Conservation (phyloP, 2,113 vertebrate species). For the Heterocephalus glaber region DNA sequence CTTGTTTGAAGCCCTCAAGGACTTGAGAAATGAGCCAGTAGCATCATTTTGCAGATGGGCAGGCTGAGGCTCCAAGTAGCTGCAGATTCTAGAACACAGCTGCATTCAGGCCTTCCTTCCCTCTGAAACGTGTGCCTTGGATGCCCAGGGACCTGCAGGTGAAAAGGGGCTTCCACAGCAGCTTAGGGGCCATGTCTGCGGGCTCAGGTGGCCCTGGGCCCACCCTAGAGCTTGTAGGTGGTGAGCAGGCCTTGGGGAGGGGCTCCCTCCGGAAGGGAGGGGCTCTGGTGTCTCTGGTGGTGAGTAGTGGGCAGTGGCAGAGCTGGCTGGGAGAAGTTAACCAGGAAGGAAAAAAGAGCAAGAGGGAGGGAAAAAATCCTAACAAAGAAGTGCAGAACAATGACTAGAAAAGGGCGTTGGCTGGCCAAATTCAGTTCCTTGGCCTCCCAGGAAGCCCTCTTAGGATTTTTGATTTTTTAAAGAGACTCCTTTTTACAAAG, state of each 20-base stretch:
- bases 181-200: neutral
- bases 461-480: neutral
- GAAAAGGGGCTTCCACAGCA: neutral
- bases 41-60: slow-evolving; percentile 31
- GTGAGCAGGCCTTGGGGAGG: neutral
- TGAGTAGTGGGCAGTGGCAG: slow-evolving; percentile 33
- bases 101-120: neutral
- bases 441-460: slow-evolving; percentile 49
- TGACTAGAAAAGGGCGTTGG: slow-evolving; percentile 76
- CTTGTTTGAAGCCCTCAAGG: neutral
- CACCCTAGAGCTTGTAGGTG: neutral
- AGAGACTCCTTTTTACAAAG: neutral
- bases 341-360: slow-evolving; percentile 67
- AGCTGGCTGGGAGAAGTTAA: slow-evolving; percentile 64
- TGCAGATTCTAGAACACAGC: neutral
- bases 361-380: slow-evolving; percentile 73
- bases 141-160: neutral
- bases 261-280: neutral
- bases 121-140: neutral
- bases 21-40: neutral
- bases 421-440: slow-evolving; percentile 23
- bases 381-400: slow-evolving; percentile 80
- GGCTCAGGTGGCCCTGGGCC: neutral
- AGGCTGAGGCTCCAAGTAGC: slow-evolving; percentile 29
- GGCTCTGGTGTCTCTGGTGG: neutral